Conservation (phyloP, 64 coral and sea anemone species). For the Porites australiensis region DNA sequence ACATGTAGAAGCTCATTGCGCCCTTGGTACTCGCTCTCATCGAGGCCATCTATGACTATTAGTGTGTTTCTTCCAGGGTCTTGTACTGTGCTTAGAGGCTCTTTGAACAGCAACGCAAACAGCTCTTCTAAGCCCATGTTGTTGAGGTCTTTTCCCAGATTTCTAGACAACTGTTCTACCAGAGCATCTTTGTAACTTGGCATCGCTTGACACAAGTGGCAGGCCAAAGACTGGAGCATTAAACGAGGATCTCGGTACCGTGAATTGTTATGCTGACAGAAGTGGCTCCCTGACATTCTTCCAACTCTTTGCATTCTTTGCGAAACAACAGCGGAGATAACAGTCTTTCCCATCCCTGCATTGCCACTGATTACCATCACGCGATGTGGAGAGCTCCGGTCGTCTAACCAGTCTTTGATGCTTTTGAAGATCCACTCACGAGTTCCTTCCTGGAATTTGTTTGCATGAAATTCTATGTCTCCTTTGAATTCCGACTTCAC, state of each 20-base stretch:
- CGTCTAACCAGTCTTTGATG: constrained; percentile 30
- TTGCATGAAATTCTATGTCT: constrained; percentile 35
- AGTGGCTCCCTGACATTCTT: not conserved
- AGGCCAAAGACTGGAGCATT: constrained; percentile 53
- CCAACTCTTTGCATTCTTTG: constrained; percentile 15
- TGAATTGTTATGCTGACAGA: constrained; percentile 20
- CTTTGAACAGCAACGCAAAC: constrained; percentile 43
- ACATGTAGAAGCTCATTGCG: constrained; percentile 17
- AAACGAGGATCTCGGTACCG: constrained; percentile 27
- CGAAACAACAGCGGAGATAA: constrained; percentile 22
- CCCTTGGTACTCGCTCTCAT: constrained; percentile 37
- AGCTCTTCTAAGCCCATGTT: constrained; percentile 32
- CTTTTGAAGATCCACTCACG: constrained; percentile 40
- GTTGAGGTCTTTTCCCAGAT: constrained; percentile 11
- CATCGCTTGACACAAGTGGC: constrained; percentile 14
- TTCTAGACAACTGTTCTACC: constrained; percentile 19
- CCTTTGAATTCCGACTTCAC: constrained; percentile 30
- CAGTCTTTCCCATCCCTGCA: constrained; percentile 56
- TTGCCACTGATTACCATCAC: constrained; percentile 33
- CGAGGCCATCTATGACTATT: constrained; percentile 37
- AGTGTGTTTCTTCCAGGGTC: constrained; percentile 46
- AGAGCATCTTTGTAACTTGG: constrained; percentile 23
- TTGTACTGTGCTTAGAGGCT: not conserved
- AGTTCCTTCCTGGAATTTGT: constrained; percentile 41
- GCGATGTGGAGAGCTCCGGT: not conserved